Conservation (phyloP, 2,888 invertebrate genomes). For the Calliphora vomitoria region DNA sequence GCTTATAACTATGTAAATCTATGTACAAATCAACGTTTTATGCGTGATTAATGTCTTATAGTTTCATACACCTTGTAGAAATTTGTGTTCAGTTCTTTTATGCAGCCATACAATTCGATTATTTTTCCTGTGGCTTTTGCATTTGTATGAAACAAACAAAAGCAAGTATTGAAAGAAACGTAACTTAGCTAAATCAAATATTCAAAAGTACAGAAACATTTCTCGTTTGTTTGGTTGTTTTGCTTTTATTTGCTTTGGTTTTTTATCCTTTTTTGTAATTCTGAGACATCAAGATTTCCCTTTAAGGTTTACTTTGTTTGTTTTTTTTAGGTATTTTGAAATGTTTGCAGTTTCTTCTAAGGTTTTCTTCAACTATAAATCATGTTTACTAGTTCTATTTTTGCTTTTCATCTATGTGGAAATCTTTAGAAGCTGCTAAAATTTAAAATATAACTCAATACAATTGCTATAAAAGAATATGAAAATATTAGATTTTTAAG, state of each 20-base stretch:
- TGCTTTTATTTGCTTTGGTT: neutral
- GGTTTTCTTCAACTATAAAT: neutral
- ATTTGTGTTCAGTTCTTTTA: neutral
- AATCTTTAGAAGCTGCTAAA: neutral
- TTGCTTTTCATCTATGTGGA: neutral
- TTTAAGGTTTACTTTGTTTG: neutral
- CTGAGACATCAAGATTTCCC: neutral
- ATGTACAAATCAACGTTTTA: constrained; percentile 15
- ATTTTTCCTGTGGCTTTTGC: neutral
- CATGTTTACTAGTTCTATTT: constrained; percentile 23
- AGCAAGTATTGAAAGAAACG: neutral
- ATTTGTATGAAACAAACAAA: neutral
- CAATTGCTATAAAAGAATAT: no score
- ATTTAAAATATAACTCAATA: no score
- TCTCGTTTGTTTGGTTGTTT: neutral
- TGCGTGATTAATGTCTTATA: constrained; percentile 41
- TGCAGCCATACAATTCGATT: neutral
- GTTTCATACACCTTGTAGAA: neutral
- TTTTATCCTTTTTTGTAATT: neutral
- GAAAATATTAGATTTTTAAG: no score
- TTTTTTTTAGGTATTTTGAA: neutral
- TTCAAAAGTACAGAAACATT: neutral
- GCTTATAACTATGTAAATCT: constrained; percentile 9
- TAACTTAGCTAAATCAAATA: neutral
- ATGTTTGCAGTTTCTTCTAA: neutral